These are phyloP conservation scores for Malacoctenus gilli DNA, from an alignment of 2,797 vertebrate genomes.

Conservation along the genomic window DNA sequence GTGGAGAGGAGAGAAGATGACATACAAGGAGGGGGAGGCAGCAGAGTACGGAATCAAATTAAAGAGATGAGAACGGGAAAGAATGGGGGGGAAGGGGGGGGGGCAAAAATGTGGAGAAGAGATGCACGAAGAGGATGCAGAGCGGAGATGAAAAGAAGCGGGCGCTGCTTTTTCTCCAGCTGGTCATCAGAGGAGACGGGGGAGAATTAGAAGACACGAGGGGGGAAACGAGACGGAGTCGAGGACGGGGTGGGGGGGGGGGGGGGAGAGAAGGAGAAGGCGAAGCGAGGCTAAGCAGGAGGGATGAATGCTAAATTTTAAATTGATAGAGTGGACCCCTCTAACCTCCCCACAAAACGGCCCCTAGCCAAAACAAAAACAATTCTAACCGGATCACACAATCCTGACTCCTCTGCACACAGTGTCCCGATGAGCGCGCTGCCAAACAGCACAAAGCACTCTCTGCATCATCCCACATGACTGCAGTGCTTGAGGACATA, in stretches of 20 bases:
- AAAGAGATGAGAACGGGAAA: constrained; percentile 39
- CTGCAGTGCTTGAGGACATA: constrained; percentile 71
- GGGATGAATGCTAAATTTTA: constrained; percentile 52
- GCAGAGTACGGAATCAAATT: constrained; percentile 59
- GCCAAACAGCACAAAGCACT: constrained; percentile 64
- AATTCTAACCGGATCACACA: constrained; percentile 51
- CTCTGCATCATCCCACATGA: constrained; percentile 68
- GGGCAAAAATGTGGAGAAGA: constrained; percentile 31
- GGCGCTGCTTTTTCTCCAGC: constrained; percentile 42
- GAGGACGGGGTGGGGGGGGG: neutral
- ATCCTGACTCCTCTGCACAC: constrained; percentile 50
- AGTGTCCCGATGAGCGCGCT: constrained; percentile 49
- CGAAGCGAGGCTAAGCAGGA: constrained; percentile 18
- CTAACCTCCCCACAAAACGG: constrained; percentile 52
- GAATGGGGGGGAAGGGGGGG: constrained; percentile 17
- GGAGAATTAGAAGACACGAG: constrained; percentile 10
- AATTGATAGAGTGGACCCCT: constrained; percentile 59
- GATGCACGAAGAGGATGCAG: constrained; percentile 40
- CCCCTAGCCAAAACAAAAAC: constrained; percentile 67
- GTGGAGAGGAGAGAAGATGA: constrained; percentile 57
- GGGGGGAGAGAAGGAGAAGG: neutral
- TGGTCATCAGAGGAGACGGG: constrained; percentile 53
- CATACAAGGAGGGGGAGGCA: constrained; percentile 40
- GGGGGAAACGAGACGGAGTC: neutral
- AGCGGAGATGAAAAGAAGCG: constrained; percentile 57